Evolutionary conservation across 2,113 vertebrate species (phyloP), one percentile per base, ranked within the genome.

Genomic region (Ginglymostoma cirratum): DNA sequence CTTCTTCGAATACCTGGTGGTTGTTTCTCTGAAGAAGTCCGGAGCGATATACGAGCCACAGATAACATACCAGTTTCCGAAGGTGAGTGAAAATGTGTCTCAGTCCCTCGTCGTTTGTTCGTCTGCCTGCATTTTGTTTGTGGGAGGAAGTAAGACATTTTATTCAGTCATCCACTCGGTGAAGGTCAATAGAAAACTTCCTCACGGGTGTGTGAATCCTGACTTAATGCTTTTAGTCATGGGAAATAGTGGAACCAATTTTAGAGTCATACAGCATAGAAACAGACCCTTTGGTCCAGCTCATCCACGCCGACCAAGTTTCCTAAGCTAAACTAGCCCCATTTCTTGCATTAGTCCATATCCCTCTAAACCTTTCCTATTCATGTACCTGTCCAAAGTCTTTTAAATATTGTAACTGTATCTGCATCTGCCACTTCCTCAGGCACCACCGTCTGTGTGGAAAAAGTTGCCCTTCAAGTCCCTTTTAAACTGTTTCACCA

Each of bases 1-100:
- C 96, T 99, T 99, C 98, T 99, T 99, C 0, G 99, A 99, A 97
- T 99, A 99, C 96, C 97, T 99, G 96, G 98, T 99, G 86, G 98
- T 99, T 96, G 99, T 99, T 96, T 98, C 98, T 0, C 98, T 99
- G 19, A 99, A 97, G 97, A 97, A 38, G 21, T 96, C 97, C 0
- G 97, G 97, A 2, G 96, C 96, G 34, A 96, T 0, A 69, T 99
- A 99, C 0, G 98, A 98, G 80, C 99, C 99, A 61, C 98, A 98
- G 65, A 99, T 99, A 97, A 97, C 97, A 94, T 99, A 99, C 97
- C 99, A 99, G 97, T 99, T 99, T 96, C 99, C 99, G 23, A 99
- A 99, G 98, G 99, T 99, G 97, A 97, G 97, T 96, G 0, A 69
- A 7, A 30, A 48, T 0, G 2, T 10, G 27, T 7, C 12, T 45